Evolutionary conservation across 2,888 invertebrate genomes (phyloP).

Genomic region (Hydriomena furcata): DNA sequence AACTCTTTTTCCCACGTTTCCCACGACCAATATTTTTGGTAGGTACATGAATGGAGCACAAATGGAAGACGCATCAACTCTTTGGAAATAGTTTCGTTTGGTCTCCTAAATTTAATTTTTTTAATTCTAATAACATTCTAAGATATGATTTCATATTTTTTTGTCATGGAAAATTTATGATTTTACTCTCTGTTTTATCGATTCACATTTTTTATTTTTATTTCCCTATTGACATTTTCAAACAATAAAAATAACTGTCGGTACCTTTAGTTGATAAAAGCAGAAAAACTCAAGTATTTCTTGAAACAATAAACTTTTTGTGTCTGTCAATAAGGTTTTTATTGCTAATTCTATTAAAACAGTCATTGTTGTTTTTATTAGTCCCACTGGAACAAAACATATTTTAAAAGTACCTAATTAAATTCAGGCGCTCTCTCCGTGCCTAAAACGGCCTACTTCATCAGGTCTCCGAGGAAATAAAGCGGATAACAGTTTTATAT

Average conservation of each 20-base stretch:
- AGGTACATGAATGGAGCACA: too few species aligned
- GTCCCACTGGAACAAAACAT: conserved; percentile 13
- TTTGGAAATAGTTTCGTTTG: too few species aligned
- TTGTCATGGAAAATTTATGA: too few species aligned
- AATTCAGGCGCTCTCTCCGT: conserved; percentile 9
- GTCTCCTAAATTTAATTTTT: too few species aligned
- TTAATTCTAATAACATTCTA: too few species aligned
- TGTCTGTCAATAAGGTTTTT: conserved; percentile 23
- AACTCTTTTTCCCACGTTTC: too few species aligned
- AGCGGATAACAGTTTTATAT: not conserved
- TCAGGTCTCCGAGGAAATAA: conserved; percentile 16
- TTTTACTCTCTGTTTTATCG: too few species aligned
- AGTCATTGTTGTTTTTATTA: conserved; percentile 21
- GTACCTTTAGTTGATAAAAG: not conserved
- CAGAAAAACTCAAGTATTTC: conserved; percentile 8
- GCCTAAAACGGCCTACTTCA: conserved; percentile 18
- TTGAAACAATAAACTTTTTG: conserved; percentile 24
- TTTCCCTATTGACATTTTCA: too few species aligned
- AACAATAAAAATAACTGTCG: not conserved
- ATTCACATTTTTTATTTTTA: too few species aligned
- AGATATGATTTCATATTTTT: too few species aligned
- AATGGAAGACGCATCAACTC: too few species aligned
- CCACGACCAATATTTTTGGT: too few species aligned
- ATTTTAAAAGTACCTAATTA: conserved; percentile 17
- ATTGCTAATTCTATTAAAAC: conserved; percentile 24